A percentile compares a stretch with the other conserved stretches of the same genome.
Conservation (phyloP, 2,113 vertebrate species). For the Anoura caudifer region DNA sequence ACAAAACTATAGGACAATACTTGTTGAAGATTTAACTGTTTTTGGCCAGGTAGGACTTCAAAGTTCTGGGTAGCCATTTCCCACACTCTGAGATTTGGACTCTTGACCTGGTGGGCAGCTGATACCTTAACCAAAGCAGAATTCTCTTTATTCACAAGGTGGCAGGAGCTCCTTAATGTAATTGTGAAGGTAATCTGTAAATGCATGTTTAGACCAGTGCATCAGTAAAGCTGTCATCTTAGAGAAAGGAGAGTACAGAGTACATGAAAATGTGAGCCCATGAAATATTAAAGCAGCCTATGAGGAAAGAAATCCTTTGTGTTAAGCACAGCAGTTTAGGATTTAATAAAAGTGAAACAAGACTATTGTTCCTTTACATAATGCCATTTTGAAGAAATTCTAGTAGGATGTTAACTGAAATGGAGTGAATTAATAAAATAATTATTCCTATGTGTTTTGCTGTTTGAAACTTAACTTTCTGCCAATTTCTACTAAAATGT, state of each 20-base stretch:
- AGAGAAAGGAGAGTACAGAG: conserved; percentile 10
- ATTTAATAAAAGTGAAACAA: conserved; percentile 23
- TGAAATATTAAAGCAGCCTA: neutral
- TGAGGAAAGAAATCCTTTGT: conserved; percentile 13
- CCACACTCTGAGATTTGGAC: neutral
- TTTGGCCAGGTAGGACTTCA: neutral
- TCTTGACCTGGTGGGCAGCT: neutral
- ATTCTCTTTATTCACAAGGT: neutral
- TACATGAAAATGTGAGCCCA: neutral
- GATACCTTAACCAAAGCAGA: neutral
- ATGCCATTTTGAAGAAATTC: neutral
- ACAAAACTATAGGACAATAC: neutral
- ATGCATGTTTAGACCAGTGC: conserved; percentile 16
- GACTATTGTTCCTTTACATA: conserved; percentile 8
- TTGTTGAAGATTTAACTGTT: neutral
- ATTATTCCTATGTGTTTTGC: neutral
- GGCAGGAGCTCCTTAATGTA: conserved; percentile 2
- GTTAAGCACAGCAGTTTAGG: conserved; percentile 20
- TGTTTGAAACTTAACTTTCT: conserved; percentile 22
- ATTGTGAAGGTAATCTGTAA: neutral
- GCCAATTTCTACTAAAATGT: neutral
- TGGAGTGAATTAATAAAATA: conserved; percentile 24
- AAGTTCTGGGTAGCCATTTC: neutral
- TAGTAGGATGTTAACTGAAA: conserved; percentile 20
- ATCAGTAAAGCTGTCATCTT: conserved; percentile 19